These are phyloP conservation scores for Athalia rosae DNA, from an alignment of 2,888 invertebrate species.

Conservation along the genomic window DNA sequence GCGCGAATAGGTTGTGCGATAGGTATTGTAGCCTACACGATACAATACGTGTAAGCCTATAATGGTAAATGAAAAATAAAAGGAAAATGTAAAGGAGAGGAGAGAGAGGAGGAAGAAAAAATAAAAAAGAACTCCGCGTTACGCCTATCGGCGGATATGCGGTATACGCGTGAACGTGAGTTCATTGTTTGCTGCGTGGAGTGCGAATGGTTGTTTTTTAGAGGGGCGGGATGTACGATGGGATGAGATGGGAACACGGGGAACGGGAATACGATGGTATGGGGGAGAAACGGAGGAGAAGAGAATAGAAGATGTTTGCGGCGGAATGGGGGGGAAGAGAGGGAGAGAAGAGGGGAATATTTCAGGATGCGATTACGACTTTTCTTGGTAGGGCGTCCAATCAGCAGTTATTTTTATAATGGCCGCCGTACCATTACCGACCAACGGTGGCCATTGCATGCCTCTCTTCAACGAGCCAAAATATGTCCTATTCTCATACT, in stretches of 20 bases:
- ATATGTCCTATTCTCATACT: constrained; percentile 59
- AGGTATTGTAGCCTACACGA: too few species aligned
- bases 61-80: too few species aligned
- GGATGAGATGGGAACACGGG: constrained; percentile 29
- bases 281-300: constrained; percentile 36
- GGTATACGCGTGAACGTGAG: constrained; percentile 23
- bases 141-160: constrained; percentile 15
- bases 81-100: too few species aligned
- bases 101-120: too few species aligned
- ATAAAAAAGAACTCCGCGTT: not conserved
- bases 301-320: constrained; percentile 49
- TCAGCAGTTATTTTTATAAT: constrained; percentile 74
- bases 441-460: constrained; percentile 61
- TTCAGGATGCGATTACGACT: constrained; percentile 73
- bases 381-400: constrained; percentile 73
- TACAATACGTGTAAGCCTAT: too few species aligned
- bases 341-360: constrained; percentile 55
- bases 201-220: constrained; percentile 28
- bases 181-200: constrained; percentile 57
- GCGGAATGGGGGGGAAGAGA: constrained; percentile 43
- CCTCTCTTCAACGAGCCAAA: constrained; percentile 59
- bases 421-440: constrained; percentile 60
- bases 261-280: constrained; percentile 18
- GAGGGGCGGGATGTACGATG: constrained; percentile 28
- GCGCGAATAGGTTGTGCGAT: too few species aligned